Evolutionary conservation across 2,888 invertebrate genomes (phyloP), one percentile per base, ranked within the genome.

Genomic region (Ectemnius lituratus): DNA sequence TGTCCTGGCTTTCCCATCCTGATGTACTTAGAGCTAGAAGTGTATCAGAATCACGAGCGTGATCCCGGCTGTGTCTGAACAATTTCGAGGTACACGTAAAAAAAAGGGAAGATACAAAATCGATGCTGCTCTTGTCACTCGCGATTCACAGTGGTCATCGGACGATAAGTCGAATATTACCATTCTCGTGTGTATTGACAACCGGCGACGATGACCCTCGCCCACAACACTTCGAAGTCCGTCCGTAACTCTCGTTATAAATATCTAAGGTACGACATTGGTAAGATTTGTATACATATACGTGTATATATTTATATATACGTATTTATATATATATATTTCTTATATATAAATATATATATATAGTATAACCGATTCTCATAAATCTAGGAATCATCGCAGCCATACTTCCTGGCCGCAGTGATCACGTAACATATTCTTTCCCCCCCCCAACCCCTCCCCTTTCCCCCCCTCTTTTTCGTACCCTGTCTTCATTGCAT

Each of bases 71-170:
- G 79, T 74, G 74, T 68, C 52, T 76, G 70, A 82, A 84, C 82
- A 80, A 80, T 77, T 79, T 73, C 63, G 62, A 76, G n/a, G 79
- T 67, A 74, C 68, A 70, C 75, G 75, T 78, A 76, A 80, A 79
- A 80, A 79, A 78, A 81, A 70, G 60, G 58, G 70, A 66, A 82
- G 74, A 73, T 81, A 81, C 73, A 79, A 80, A 77, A 79, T 76
- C 70, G 59, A 69, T 66, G 59, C 56, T 11, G 52, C 66, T 66
- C 64, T 37, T 37, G 37, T 37, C 37, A 45, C 64, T 69, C 23
- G 28, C 60, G 56, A 62, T 69, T 37, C 62, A 64, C 63, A 66
- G 59, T 14, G 56, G 49, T 70, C 64, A 60, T 59, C 57, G 70
- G 13, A 52, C 57, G 61, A 52, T 18, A 61, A 47, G 66, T 73